phyloP scores from a whole-genome alignment of 2,797 vertebrate species.

The Sitta carolinensis region DNA sequence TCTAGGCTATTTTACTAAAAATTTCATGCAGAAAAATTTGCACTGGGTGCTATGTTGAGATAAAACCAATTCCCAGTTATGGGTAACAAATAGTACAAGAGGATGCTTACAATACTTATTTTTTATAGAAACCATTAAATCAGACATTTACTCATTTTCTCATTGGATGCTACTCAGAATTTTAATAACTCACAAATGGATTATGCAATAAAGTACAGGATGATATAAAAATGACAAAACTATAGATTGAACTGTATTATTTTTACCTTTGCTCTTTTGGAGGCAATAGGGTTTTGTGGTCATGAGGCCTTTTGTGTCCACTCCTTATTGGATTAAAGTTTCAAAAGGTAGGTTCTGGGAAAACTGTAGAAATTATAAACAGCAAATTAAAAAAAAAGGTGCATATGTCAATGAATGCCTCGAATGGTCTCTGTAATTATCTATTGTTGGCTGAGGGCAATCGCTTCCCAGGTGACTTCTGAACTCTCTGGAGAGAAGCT shows the following conservation, averaged over 20 bases:
- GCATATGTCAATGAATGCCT: slow-evolving; percentile 14
- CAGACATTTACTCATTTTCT: slow-evolving; percentile 10
- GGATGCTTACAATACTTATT: not conserved
- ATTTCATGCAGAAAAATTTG: not conserved
- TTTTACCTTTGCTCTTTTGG: not conserved
- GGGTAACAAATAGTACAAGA: not conserved
- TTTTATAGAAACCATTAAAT: not conserved
- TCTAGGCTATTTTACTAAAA: not conserved
- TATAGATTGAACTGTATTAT: not conserved
- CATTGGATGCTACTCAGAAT: not conserved
- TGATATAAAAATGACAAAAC: not conserved
- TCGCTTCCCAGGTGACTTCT: not conserved
- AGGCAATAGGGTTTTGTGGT: not conserved
- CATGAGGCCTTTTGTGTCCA: not conserved
- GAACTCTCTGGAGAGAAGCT: not conserved
- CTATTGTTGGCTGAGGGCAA: not conserved
- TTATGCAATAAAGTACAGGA: not conserved
- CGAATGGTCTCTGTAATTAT: slow-evolving; percentile 34
- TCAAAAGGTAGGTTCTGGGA: not conserved
- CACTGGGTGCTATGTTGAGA: not conserved
- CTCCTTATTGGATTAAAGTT: not conserved
- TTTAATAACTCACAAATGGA: not conserved
- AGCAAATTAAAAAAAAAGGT: not conserved
- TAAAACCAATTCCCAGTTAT: not conserved
- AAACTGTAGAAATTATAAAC: no score